Percentiles rank a stretch among this genome's conserved stretches.
Evolutionary conservation across 2,888 invertebrate species (phyloP).

Genomic region (Lithophane semibrunnea): DNA sequence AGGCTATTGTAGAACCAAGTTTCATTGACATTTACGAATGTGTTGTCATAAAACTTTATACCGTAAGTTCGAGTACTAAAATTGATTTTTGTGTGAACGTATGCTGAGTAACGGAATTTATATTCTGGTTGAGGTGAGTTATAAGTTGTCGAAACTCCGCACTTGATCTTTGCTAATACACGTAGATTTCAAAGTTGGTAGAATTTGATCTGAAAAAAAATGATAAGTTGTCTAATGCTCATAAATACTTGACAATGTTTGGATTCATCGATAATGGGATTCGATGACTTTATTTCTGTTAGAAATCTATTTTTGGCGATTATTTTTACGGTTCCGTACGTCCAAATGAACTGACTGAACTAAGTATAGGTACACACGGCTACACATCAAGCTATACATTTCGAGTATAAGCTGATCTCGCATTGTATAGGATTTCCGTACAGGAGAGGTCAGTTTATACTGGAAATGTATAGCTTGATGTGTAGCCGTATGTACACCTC

Average conservation of each 20-base stretch:
- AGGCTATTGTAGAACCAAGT: conserved; percentile 44
- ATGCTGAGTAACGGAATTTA: background rate
- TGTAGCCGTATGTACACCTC: background rate
- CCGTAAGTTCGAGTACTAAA: conserved; percentile 5
- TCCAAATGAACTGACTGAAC: background rate
- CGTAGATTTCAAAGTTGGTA: conserved; percentile 27
- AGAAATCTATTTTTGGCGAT: background rate
- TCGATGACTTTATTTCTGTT: conserved; percentile 6
- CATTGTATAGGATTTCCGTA: too few species aligned
- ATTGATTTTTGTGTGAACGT: conserved; percentile 16
- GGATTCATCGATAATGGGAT: background rate
- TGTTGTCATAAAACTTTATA: background rate
- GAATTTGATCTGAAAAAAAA: conserved; percentile 51
- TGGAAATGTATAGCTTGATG: too few species aligned
- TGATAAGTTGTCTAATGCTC: conserved; percentile 21
- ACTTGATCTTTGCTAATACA: conserved; percentile 57
- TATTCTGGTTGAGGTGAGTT: conserved; percentile 24
- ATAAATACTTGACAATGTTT: conserved; percentile 40
- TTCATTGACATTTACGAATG: conserved; percentile 20
- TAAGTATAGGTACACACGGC: background rate
- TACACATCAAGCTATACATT: too few species aligned
- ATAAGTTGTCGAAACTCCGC: conserved; percentile 42
- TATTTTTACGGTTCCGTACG: background rate
- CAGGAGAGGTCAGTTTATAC: too few species aligned
- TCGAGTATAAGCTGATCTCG: too few species aligned